Conservation (phyloP, 2,888 invertebrate genomes). For the Macaria notata region DNA sequence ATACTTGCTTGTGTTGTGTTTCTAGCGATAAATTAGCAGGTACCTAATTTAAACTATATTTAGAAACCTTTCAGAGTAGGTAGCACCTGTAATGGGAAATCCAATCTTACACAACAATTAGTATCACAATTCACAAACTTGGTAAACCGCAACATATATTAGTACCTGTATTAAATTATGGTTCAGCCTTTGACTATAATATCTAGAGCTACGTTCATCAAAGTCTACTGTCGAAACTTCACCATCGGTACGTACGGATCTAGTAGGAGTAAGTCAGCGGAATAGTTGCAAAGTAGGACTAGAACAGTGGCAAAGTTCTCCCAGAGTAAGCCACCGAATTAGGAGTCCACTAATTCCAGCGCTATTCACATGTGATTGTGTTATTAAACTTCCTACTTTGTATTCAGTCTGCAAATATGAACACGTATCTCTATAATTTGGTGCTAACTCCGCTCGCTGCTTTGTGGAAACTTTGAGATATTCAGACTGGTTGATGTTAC, state of each 20-base stretch:
- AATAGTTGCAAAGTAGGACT: constrained; percentile 13
- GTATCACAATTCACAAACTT: too few species aligned
- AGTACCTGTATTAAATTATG: too few species aligned
- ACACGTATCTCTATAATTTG: constrained; percentile 16
- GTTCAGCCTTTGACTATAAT: too few species aligned
- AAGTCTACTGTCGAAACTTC: constrained; percentile 17
- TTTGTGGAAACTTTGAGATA: constrained; percentile 9
- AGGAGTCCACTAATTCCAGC: constrained; percentile 22
- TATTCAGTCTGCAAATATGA: constrained; percentile 23
- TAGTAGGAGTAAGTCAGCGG: constrained; percentile 8
- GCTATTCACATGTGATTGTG: constrained; percentile 23
- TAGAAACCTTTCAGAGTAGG: too few species aligned
- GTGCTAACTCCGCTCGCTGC: constrained; percentile 6
- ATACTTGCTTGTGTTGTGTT: too few species aligned
- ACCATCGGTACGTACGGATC: constrained; percentile 11
- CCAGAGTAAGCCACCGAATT: constrained; percentile 11
- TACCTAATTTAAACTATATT: too few species aligned
- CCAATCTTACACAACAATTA: too few species aligned
- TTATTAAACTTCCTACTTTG: constrained; percentile 26
- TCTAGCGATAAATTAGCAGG: too few species aligned
- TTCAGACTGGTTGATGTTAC: constrained; percentile 3
- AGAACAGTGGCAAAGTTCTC: constrained; percentile 15
- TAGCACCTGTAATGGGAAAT: too few species aligned
- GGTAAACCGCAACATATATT: too few species aligned
- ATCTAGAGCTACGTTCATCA: constrained; percentile 5